Percentiles rank a stretch among this genome's conserved stretches.
Conservation (phyloP, 1,140 invertebrate species). For the Lucilia sericata region DNA sequence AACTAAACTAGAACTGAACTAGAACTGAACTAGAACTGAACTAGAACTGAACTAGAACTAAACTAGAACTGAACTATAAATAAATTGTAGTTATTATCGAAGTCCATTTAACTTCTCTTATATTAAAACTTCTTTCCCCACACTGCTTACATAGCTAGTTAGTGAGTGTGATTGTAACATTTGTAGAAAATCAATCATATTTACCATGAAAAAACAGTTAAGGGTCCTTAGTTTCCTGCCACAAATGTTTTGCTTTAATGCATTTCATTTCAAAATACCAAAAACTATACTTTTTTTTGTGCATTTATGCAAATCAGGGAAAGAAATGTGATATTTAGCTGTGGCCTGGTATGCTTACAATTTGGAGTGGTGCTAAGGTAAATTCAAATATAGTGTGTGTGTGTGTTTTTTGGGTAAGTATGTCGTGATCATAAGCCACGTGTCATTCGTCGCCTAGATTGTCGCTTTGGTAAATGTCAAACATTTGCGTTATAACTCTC, state of each 20-base stretch:
- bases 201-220: neutral
- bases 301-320: neutral
- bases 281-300: neutral
- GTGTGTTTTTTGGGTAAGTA: neutral
- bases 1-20: too few species aligned
- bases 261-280: neutral
- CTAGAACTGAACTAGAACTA: too few species aligned
- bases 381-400: too few species aligned
- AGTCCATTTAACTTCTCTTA: too few species aligned
- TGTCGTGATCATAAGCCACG: slow-evolving; percentile 25
- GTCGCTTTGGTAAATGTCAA: slow-evolving; percentile 24
- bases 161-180: too few species aligned
- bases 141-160: too few species aligned
- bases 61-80: too few species aligned
- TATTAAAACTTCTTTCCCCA: too few species aligned
- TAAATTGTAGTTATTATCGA: too few species aligned
- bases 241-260: too few species aligned
- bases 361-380: neutral
- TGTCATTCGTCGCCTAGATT: slow-evolving; percentile 28
- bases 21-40: too few species aligned
- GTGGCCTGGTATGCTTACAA: neutral
- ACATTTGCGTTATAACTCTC: slow-evolving; percentile 23
- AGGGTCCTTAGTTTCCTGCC: slow-evolving; percentile 24
- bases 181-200: neutral
- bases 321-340: neutral